Evolutionary conservation across 2,888 invertebrate genomes (phyloP).

Genomic region (Drosophila meridiana): DNA sequence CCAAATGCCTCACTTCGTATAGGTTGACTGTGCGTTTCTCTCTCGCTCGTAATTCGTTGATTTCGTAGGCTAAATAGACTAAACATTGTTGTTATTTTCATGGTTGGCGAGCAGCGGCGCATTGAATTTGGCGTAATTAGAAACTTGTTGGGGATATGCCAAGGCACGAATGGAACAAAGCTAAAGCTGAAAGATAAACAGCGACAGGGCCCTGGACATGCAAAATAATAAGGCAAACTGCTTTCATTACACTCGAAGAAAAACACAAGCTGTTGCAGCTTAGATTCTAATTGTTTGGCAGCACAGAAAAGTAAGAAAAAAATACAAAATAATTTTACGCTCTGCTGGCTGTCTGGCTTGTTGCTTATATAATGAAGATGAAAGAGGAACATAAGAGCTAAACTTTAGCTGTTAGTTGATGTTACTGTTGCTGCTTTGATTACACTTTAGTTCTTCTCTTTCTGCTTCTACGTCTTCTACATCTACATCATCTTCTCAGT

Average conservation of each 20-base stretch:
- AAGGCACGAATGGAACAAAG: constrained; percentile 38
- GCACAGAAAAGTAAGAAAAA: constrained; percentile 30
- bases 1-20: constrained; percentile 5
- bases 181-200: constrained; percentile 27
- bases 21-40: constrained; percentile 5
- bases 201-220: constrained; percentile 50
- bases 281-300: constrained; percentile 52
- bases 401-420: constrained; percentile 35
- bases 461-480: background rate
- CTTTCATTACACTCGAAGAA: constrained; percentile 47
- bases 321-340: constrained; percentile 70
- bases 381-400: constrained; percentile 28
- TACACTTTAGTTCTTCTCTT: constrained; percentile 35
- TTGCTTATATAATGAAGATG: constrained; percentile 53
- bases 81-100: constrained; percentile 23
- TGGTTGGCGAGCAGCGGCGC: constrained; percentile 58
- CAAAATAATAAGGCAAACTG: constrained; percentile 52
- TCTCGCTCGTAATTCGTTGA: background rate
- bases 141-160: constrained; percentile 55
- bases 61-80: constrained; percentile 19
- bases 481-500: constrained; percentile 1
- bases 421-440: constrained; percentile 27
- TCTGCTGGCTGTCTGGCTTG: constrained; percentile 67
- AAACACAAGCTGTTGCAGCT: constrained; percentile 24
- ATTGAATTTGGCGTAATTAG: constrained; percentile 74